These are phyloP conservation scores for Alosa sapidissima DNA, from an alignment of 2,797 vertebrate species.

Conservation along the genomic window DNA sequence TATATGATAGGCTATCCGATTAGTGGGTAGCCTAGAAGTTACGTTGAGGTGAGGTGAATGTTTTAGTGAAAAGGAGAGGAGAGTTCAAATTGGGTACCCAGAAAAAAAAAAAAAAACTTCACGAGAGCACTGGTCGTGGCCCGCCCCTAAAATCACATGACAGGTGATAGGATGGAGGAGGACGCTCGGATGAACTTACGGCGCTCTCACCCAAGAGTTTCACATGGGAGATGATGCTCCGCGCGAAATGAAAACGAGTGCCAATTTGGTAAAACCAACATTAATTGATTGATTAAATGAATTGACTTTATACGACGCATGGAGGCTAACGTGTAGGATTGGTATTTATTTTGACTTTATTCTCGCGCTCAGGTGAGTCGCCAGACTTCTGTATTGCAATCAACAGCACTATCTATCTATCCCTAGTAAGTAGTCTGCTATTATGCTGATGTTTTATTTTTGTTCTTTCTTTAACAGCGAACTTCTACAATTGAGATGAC, in stretches of 20 bases:
- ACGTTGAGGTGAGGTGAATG: neutral
- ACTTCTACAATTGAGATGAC: neutral
- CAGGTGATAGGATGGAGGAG: slow-evolving; percentile 39
- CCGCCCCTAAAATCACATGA: slow-evolving; percentile 46
- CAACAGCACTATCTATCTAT: neutral
- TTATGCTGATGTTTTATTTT: neutral
- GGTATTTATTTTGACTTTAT: neutral
- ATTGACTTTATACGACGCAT: neutral
- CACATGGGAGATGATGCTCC: neutral
- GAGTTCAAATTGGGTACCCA: neutral
- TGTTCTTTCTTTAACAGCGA: neutral
- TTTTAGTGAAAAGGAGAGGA: neutral
- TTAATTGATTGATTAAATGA: neutral
- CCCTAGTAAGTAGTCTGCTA: neutral
- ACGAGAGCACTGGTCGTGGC: neutral
- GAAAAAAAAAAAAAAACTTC: neutral
- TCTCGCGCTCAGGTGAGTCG: neutral
- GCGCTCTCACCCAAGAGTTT: neutral
- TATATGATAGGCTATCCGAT: no score
- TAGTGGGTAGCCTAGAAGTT: no score
- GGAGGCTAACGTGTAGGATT: neutral
- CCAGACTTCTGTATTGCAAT: neutral
- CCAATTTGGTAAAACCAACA: neutral
- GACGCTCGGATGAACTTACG: slow-evolving; percentile 18
- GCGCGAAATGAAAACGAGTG: neutral